These are phyloP conservation scores for Atta texana DNA, from an alignment of 1,140 invertebrate species.

Conservation along the genomic window DNA sequence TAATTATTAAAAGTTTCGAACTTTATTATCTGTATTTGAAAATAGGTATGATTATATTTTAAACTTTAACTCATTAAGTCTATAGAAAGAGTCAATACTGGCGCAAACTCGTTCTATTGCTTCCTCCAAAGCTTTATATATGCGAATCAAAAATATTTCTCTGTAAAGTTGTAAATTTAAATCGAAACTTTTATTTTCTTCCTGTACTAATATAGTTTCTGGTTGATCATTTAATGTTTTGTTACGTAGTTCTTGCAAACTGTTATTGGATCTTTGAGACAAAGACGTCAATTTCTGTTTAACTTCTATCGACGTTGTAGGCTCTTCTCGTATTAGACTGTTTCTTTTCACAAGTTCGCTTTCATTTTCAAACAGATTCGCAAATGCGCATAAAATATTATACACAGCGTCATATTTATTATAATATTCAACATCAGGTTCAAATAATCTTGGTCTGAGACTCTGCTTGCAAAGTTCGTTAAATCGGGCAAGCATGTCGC, in stretches of 20 bases:
- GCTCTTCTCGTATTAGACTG: neutral
- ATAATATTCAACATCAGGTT: neutral
- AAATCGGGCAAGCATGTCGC: slow-evolving; percentile 57
- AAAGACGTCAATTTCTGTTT: neutral
- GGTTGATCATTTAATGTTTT: neutral
- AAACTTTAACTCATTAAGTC: slow-evolving; percentile 41
- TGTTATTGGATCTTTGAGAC: slow-evolving; percentile 2
- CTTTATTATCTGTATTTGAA: neutral
- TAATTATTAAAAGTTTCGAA: neutral
- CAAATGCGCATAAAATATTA: slow-evolving; percentile 69
- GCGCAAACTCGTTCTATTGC: slow-evolving; percentile 59
- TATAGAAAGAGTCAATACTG: slow-evolving; percentile 71
- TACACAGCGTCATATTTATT: slow-evolving; percentile 61
- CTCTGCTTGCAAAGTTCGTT: slow-evolving; percentile 63
- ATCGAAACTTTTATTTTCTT: neutral
- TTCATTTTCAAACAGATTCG: slow-evolving; percentile 74
- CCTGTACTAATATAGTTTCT: neutral
- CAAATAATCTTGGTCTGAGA: slow-evolving; percentile 51
- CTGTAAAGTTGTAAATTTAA: slow-evolving; percentile 42
- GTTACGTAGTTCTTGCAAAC: neutral
- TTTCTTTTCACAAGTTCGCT: slow-evolving; percentile 40
- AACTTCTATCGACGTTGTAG: neutral
- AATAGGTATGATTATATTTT: neutral
- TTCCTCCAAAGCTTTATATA: slow-evolving; percentile 61
- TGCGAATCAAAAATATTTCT: slow-evolving; percentile 70